Conservation (phyloP, 2,797 vertebrate species). For the Bufotes viridis region DNA sequence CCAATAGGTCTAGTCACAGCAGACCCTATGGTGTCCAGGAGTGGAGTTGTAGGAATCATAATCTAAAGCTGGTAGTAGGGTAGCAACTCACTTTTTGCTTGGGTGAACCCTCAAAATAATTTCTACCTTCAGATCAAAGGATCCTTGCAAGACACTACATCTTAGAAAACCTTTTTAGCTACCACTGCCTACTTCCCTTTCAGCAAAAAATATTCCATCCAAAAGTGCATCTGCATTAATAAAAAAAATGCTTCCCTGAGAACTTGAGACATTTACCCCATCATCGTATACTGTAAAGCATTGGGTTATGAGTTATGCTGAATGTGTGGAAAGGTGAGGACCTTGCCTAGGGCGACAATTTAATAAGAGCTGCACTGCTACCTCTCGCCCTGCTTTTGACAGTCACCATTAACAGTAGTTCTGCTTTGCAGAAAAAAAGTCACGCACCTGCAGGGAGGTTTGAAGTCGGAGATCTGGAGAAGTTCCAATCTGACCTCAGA, state of each 20-base stretch:
- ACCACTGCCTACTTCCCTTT: not conserved
- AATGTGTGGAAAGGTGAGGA: constrained; percentile 17
- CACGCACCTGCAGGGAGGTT: not conserved
- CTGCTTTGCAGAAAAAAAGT: not conserved
- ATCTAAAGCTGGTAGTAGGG: not conserved
- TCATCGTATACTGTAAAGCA: not conserved
- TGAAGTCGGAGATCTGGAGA: not conserved
- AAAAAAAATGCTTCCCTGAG: not conserved
- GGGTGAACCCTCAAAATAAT: not conserved
- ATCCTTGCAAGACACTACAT: not conserved
- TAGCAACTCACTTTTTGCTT: not conserved
- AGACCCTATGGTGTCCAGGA: too few relatives aligned
- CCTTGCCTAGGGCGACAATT: constrained; percentile 18
- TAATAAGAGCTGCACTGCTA: constrained; percentile 56
- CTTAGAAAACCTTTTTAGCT: not conserved
- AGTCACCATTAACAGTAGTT: not conserved
- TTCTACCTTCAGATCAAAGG: not conserved
- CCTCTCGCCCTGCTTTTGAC: constrained; percentile 57
- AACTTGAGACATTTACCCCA: not conserved
- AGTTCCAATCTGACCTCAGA: not conserved
- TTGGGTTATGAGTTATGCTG: not conserved
- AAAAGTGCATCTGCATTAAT: constrained; percentile 4
- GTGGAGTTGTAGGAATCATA: not conserved
- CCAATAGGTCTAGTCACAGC: too few relatives aligned
- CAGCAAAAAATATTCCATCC: not conserved